These are phyloP conservation scores for Protobothrops mucrosquamatus DNA, from an alignment of 2,113 vertebrate genomes.

Conservation along the genomic window DNA sequence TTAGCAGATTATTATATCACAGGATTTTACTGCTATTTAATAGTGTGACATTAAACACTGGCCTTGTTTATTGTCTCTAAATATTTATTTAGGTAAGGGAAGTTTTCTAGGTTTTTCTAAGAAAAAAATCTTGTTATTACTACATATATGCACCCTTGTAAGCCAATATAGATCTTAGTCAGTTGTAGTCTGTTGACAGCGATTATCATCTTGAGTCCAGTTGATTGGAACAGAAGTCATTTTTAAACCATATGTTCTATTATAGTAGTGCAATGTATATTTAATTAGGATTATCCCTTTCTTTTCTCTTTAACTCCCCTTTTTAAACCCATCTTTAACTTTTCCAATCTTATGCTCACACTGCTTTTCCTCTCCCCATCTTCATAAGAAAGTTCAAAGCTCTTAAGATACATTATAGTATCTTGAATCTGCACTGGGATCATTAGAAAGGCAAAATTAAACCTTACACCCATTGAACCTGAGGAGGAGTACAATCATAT, in stretches of 20 bases:
- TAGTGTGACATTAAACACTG: slow-evolving; percentile 18
- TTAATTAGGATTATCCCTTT: neutral
- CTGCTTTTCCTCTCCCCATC: neutral
- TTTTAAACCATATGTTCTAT: neutral
- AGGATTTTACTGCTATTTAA: slow-evolving; percentile 2
- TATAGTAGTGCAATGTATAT: neutral
- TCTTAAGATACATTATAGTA: neutral
- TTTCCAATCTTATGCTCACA: neutral
- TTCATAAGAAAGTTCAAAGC: neutral
- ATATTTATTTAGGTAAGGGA: neutral
- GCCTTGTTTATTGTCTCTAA: slow-evolving; percentile 10
- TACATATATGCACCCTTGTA: neutral
- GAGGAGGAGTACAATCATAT: neutral
- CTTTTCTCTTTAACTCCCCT: neutral
- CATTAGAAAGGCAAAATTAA: neutral
- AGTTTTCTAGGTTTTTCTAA: slow-evolving; percentile 2
- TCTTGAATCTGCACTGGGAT: neutral
- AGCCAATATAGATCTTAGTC: slow-evolving; percentile 3
- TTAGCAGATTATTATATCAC: slow-evolving; percentile 49
- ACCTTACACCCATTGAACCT: neutral
- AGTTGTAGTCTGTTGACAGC: neutral
- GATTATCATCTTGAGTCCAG: neutral
- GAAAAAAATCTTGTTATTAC: neutral
- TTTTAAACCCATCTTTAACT: neutral
- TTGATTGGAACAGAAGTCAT: neutral